Percentiles rank a stretch among this genome's conserved stretches.
phyloP scores from a whole-genome alignment of 2,797 vertebrate species.

The Hydrophis major region DNA sequence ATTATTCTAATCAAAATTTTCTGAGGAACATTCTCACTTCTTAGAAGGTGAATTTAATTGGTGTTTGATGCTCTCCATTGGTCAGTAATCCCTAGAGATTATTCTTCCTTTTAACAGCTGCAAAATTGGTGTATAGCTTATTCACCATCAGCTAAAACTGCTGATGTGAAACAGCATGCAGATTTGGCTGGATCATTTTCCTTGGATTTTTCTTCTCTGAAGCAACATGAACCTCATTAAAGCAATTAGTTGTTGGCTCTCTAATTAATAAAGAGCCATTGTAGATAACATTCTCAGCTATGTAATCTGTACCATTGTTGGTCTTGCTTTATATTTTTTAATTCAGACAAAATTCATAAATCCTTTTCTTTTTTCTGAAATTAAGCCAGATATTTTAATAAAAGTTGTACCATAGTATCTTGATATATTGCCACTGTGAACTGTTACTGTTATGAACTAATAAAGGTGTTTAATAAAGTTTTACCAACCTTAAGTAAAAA shows the following conservation, averaged over 20 bases:
- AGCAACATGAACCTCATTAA: not conserved
- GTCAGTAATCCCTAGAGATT: not conserved
- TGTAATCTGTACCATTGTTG: not conserved
- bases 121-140: not conserved
- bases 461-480: too few species aligned
- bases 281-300: not conserved
- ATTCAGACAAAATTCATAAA: not conserved
- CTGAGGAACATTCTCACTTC: not conserved
- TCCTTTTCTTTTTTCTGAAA: not conserved
- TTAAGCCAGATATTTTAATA: not conserved
- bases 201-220: not conserved
- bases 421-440: not conserved
- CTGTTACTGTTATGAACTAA: not conserved
- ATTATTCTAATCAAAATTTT: not conserved
- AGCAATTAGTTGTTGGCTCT: not conserved
- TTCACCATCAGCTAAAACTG: not conserved
- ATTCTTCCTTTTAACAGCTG: not conserved
- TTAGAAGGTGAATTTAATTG: not conserved
- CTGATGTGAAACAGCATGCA: not conserved
- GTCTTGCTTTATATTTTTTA: not conserved
- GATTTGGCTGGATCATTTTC: not conserved
- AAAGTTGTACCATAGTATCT: not conserved
- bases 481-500: too few species aligned
- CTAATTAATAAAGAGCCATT: not conserved
- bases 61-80: not conserved